A percentile compares a stretch with the other conserved stretches of the same genome.
Conservation (phyloP, 2,888 invertebrate species). For the Clostera curtula region DNA sequence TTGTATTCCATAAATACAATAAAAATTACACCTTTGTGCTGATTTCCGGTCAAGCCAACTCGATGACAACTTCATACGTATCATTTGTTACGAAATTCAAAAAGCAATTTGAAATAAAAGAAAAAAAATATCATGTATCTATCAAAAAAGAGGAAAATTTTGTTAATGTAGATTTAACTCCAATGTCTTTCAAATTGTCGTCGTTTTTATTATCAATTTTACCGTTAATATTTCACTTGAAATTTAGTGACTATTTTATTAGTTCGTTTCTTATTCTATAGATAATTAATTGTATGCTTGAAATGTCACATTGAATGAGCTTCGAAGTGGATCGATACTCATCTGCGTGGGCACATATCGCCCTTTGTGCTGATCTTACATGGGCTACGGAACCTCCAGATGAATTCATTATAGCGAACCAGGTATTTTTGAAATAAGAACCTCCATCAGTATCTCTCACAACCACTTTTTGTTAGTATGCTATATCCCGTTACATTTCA, state of each 20-base stretch:
- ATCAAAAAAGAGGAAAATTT: constrained; percentile 71
- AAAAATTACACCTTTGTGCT: constrained; percentile 23
- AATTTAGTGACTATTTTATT: constrained; percentile 65
- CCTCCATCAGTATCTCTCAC: too few relatives aligned
- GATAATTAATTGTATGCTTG: constrained; percentile 60
- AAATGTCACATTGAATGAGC: constrained; percentile 73
- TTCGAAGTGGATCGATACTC: constrained; percentile 67
- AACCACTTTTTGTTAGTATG: too few relatives aligned
- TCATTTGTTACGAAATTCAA: constrained; percentile 56
- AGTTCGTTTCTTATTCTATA: constrained; percentile 57
- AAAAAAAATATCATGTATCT: constrained; percentile 62
- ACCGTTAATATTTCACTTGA: constrained; percentile 61
- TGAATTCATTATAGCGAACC: constrained; percentile 67
- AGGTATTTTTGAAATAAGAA: constrained; percentile 35
- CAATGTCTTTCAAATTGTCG: constrained; percentile 70
- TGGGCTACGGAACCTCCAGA: constrained; percentile 67
- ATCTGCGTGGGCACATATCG: constrained; percentile 69
- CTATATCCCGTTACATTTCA: too few relatives aligned
- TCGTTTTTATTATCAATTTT: constrained; percentile 68
- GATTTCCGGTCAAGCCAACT: constrained; percentile 43
- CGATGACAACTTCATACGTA: constrained; percentile 54
- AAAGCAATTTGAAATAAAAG: constrained; percentile 63
- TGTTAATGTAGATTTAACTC: constrained; percentile 69
- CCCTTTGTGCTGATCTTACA: constrained; percentile 71
- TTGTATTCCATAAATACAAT: constrained; percentile 23